A percentile compares a stretch with the other conserved stretches of the same genome.
Evolutionary conservation across 2,113 vertebrate genomes (phyloP).

Genomic region (Nestor notabilis): DNA sequence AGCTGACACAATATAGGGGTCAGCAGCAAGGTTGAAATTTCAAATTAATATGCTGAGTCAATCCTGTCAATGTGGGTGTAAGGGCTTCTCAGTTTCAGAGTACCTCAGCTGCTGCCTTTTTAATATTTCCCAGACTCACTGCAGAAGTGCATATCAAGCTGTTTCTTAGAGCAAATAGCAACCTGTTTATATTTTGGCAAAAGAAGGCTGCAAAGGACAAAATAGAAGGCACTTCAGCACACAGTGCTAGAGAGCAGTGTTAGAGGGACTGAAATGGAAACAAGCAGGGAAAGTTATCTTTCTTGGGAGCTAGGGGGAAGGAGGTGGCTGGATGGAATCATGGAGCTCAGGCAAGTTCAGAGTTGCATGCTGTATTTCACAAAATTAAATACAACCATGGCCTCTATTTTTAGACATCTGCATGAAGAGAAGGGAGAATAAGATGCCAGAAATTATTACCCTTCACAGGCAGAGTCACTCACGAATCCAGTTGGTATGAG

Average conservation of each 20-base stretch:
- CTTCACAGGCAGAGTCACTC: background rate
- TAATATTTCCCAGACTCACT: background rate
- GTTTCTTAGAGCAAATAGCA: background rate
- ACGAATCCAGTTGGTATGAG: background rate
- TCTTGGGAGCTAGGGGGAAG: background rate
- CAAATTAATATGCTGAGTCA: background rate
- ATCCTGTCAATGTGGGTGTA: background rate
- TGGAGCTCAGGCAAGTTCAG: background rate
- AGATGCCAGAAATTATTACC: background rate
- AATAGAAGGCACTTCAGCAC: background rate
- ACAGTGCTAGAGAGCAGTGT: background rate
- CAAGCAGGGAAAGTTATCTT: background rate
- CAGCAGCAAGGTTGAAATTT: background rate
- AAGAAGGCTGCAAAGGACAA: background rate
- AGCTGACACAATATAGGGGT: background rate
- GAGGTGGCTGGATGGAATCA: background rate
- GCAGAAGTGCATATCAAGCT: background rate
- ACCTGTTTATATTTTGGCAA: background rate
- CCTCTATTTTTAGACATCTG: constrained; percentile 5
- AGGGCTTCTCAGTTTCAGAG: background rate
- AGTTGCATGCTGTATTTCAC: background rate
- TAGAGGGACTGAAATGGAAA: background rate
- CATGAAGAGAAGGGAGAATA: background rate
- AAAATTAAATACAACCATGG: background rate
- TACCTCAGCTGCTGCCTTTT: background rate